Evolutionary conservation across 2,888 invertebrate genomes (phyloP).

Genomic region (Euphydryas editha): DNA sequence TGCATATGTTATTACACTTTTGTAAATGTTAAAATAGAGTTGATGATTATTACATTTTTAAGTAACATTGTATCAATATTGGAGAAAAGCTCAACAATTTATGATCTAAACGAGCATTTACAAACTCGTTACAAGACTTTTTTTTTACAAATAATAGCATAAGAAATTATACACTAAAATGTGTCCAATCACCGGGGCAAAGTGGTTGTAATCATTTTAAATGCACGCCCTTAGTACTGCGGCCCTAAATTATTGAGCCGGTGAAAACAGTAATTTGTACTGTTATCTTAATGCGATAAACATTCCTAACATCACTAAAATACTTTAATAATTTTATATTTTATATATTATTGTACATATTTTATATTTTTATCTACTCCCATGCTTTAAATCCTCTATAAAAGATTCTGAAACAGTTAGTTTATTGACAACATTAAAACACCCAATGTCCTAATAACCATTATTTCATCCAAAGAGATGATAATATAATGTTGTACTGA

Average conservation of each 20-base stretch:
- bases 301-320: slow-evolving; percentile 26
- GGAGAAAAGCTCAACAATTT: slow-evolving; percentile 3
- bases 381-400: no score
- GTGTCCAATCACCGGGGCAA: slow-evolving; percentile 72
- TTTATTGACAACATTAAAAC: no score
- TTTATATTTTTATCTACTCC: no score
- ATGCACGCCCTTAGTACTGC: slow-evolving; percentile 63
- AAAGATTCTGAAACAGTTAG: no score
- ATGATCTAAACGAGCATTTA: slow-evolving; percentile 22
- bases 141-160: slow-evolving; percentile 67
- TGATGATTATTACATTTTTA: background rate
- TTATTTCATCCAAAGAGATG: no score
- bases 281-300: slow-evolving; percentile 35
- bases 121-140: slow-evolving; percentile 32
- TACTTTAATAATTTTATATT: background rate
- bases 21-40: background rate
- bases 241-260: slow-evolving; percentile 62
- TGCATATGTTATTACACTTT: background rate
- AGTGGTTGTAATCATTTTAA: slow-evolving; percentile 75
- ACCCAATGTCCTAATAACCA: no score
- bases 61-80: slow-evolving; percentile 1
- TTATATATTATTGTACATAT: no score
- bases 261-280: slow-evolving; percentile 72
- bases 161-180: slow-evolving; percentile 68
- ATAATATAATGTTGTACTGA: no score